These are phyloP conservation scores for Bos taurus DNA, from an alignment of 2,113 vertebrate genomes.

Conservation along the genomic window DNA sequence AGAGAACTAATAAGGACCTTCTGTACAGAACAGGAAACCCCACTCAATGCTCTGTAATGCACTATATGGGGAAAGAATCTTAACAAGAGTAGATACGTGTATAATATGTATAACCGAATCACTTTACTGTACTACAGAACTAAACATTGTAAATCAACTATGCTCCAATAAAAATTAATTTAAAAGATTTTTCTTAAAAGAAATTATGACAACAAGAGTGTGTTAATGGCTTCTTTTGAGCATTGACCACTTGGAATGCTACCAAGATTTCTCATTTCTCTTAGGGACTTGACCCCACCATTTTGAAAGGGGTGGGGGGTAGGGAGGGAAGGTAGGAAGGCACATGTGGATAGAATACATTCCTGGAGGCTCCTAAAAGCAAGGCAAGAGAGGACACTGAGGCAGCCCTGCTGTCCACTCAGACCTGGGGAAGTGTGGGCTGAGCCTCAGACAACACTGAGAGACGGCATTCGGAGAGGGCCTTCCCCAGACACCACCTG, in stretches of 20 bases:
- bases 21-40: too few relatives aligned
- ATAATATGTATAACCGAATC: not conserved
- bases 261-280: not conserved
- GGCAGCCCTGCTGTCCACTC: not conserved
- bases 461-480: not conserved
- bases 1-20: not conserved
- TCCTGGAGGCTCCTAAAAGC: not conserved
- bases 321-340: not conserved
- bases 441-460: not conserved
- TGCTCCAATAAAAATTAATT: not conserved
- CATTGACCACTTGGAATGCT: not conserved
- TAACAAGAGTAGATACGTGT: not conserved
- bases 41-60: too few relatives aligned
- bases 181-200: not conserved
- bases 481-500: not conserved
- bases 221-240: not conserved
- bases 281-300: not conserved
- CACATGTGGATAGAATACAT: not conserved
- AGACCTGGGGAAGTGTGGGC: fast-evolving
- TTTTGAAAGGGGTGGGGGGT: not conserved
- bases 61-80: not conserved
- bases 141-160: not conserved
- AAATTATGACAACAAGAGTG: not conserved
- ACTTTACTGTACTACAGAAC: not conserved
- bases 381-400: too few relatives aligned